Percentiles rank a stretch among this genome's conserved stretches.
Evolutionary conservation across 2,113 vertebrate genomes (phyloP).

Genomic region (Grantiella picta): DNA sequence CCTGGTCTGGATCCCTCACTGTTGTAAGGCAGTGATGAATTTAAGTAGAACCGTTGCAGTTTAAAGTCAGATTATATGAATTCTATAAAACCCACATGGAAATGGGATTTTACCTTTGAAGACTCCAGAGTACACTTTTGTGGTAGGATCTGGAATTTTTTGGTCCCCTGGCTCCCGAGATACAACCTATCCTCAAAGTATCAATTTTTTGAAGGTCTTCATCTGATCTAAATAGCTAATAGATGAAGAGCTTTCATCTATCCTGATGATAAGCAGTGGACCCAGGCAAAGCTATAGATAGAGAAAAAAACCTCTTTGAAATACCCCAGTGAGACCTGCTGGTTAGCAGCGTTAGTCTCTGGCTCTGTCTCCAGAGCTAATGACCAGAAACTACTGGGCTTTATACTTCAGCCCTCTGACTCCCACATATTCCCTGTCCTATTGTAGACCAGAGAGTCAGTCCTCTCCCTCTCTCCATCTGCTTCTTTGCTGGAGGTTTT

Average conservation of each 20-base stretch:
- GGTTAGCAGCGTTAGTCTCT: background rate
- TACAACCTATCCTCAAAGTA: background rate
- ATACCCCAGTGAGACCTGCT: background rate
- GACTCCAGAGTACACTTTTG: background rate
- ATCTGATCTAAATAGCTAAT: background rate
- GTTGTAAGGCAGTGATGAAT: background rate
- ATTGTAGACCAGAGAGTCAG: background rate
- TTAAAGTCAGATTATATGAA: background rate
- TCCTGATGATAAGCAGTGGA: background rate
- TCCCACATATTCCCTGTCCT: background rate
- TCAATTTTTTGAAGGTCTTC: background rate
- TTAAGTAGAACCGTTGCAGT: background rate
- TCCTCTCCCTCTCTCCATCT: background rate
- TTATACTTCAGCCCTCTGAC: background rate
- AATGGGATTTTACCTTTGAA: constrained; percentile 39
- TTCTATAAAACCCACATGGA: background rate
- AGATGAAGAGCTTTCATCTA: background rate
- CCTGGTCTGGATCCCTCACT: background rate
- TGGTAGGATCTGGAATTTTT: background rate
- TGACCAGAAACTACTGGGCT: background rate
- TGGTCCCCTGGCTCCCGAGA: background rate
- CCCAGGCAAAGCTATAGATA: background rate
- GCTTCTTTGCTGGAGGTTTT: background rate
- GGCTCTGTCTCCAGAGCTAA: background rate
- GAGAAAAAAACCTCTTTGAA: background rate